A percentile compares a stretch with the other conserved stretches of the same genome.
These are phyloP conservation scores for Oxyura jamaicensis DNA, from an alignment of 2,113 vertebrate species.

Conservation along the genomic window DNA sequence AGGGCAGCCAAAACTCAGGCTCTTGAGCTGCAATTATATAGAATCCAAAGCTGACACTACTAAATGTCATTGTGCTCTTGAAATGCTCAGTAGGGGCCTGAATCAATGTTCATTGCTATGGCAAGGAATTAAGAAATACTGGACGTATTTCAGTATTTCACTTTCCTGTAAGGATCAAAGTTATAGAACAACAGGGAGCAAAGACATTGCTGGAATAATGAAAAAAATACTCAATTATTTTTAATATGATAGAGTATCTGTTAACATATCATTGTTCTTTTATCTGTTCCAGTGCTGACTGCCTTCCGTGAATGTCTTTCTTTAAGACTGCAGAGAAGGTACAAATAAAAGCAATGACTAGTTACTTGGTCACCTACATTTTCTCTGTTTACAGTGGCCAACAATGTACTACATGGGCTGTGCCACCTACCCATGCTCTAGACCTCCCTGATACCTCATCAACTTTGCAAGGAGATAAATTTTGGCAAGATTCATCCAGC, in stretches of 20 bases:
- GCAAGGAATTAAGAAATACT: conserved; percentile 4
- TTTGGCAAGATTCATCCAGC: background rate
- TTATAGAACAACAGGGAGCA: conserved; percentile 27
- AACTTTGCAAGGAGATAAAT: background rate
- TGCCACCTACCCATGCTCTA: background rate
- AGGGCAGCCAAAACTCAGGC: background rate
- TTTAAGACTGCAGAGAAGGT: background rate
- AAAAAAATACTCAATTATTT: background rate
- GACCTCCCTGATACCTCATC: background rate
- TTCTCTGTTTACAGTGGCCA: background rate
- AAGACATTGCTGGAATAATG: conserved; percentile 16
- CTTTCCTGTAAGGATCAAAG: conserved; percentile 44
- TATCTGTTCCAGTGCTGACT: background rate
- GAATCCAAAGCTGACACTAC: background rate
- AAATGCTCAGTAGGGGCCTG: background rate
- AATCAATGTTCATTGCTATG: background rate
- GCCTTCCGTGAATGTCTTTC: background rate
- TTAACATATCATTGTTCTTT: conserved; percentile 7
- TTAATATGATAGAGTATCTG: background rate
- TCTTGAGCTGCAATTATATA: background rate
- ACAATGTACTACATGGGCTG: background rate
- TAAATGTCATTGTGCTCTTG: background rate
- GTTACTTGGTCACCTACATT: background rate
- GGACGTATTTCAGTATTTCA: background rate
- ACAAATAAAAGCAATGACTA: background rate